Base-by-base conservation (phyloP, 2,113 vertebrate species). In the Eubucco bourcierii region DNA sequence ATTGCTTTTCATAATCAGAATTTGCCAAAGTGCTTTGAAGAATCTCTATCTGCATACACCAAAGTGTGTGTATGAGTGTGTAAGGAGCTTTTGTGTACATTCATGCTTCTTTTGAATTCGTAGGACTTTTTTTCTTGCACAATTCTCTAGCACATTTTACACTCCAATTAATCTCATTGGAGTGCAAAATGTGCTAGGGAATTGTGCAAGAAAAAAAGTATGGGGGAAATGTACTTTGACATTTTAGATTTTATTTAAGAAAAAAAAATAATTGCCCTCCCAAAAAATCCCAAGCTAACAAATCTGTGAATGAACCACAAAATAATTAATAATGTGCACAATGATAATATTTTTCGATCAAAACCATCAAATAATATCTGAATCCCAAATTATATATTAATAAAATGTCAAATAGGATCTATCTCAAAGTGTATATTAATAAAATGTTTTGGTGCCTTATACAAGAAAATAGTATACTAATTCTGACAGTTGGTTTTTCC, bases 271-370 rank as follows among this genome's bases (percentile, higher is more conserved):
- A 37, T 37, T 39, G 37, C 1, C 2, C 2, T 2, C 10, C 1
- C 0, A 3, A 20, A 71, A 24, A 37, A 4, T 0, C 10, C 13
- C 10, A 15, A 63, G 31, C 55, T 15, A 28, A 55, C 13, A 55
- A 47, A 27, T 18, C 27, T 15, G 33, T 9, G 83, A 60, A 5
- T 1, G 66, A 80, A 24, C 19, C 60, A 18, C 2, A 60, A 58
- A 73, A 28, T 24, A 39, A 34, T 18, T 58, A 58, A 2, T n/a
- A 24, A 67, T 46, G 21, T 33, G 2, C 4, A 33, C 9, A 46
- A 9, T 37, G 27, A 39, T 82, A 74, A 78, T 78, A 70, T 34
- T 29, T 1, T 81, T 93, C 8, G 14, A 74, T 67, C 77, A 50
- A 39, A 39, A 39, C 9, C 37, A 39, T 39, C 41, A 44, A 44